phyloP scores from a whole-genome alignment of 2,113 vertebrate species.

The Paedocypris sp. region DNA sequence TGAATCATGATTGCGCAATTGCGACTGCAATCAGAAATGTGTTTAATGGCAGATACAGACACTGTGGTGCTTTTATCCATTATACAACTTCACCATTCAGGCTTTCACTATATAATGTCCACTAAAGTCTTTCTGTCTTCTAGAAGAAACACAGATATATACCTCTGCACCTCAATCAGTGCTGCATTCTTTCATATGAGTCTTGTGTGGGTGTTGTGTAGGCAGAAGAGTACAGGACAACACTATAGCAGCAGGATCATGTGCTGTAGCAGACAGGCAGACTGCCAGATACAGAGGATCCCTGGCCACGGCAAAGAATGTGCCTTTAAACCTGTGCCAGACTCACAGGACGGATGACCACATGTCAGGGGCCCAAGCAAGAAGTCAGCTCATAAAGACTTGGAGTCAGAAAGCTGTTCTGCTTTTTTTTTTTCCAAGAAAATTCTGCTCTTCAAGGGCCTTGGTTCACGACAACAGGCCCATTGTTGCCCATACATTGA shows the following conservation, averaged over 20 bases:
- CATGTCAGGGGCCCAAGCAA: constrained; percentile 24
- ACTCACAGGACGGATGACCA: constrained; percentile 26
- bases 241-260: constrained; percentile 24
- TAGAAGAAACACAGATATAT: constrained; percentile 3
- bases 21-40: no score
- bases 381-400: constrained; percentile 11
- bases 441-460: constrained; percentile 5
- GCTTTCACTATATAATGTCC: not conserved
- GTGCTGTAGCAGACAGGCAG: constrained; percentile 22
- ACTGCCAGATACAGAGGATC: constrained; percentile 25
- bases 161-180: constrained; percentile 21
- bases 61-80: no score
- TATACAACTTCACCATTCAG: no score
- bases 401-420: constrained; percentile 1
- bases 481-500: not conserved
- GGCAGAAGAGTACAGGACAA: constrained; percentile 25
- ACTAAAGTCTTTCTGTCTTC: not conserved
- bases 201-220: constrained; percentile 36
- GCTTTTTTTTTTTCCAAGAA: no score
- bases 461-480: not conserved
- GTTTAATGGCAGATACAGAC: no score
- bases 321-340: constrained; percentile 24
- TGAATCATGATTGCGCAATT: no score
- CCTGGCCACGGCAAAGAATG: constrained; percentile 21
- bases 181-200: constrained; percentile 34